These are phyloP conservation scores for Meandrina meandrites DNA, from an alignment of 92 coral and sea anemone genomes.

Conservation along the genomic window DNA sequence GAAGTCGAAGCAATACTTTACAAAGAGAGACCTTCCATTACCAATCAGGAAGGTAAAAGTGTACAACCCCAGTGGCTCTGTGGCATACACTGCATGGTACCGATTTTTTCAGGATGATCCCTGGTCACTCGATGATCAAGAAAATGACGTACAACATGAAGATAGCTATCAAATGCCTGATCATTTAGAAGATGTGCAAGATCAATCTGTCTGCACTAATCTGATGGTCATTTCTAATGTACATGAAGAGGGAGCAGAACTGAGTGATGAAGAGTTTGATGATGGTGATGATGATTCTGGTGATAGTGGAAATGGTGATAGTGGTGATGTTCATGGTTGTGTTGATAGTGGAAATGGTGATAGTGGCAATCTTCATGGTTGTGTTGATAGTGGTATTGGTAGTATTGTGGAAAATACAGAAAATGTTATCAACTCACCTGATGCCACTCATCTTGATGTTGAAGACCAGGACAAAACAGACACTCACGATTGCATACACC, in stretches of 20 bases:
- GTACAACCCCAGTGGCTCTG: background rate
- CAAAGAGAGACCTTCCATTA: background rate
- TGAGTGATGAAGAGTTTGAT: background rate
- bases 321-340: no score
- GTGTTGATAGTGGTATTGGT: no score
- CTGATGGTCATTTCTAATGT: background rate
- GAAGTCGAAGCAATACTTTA: no score
- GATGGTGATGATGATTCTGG: background rate
- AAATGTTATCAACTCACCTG: no score
- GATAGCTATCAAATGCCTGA: background rate
- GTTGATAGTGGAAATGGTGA: no score
- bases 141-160: background rate
- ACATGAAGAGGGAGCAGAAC: background rate
- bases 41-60: slow-evolving; percentile 8
- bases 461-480: no score
- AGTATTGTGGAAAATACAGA: no score
- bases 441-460: no score
- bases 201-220: background rate
- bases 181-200: background rate
- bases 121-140: background rate
- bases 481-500: no score
- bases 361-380: no score
- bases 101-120: background rate
- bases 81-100: background rate
- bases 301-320: no score